Percentiles rank a stretch among this genome's conserved stretches.
phyloP scores from a whole-genome alignment of 1,140 invertebrate species.

The Drosophila sechellia region DNA sequence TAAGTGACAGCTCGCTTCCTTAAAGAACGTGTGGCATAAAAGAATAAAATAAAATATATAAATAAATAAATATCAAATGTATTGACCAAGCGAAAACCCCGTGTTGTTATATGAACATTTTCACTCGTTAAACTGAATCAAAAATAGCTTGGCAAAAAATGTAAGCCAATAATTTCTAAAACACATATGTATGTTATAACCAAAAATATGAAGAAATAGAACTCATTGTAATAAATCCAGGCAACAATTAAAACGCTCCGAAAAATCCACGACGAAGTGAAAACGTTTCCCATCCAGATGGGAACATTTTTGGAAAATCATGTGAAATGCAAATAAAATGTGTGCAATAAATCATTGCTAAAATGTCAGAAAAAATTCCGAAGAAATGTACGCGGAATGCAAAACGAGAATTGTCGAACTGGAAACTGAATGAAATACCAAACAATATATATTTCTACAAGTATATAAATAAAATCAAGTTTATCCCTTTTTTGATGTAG shows the following conservation, averaged over 20 bases:
- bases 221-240: constrained; percentile 5
- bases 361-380: constrained; percentile 35
- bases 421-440: constrained; percentile 28
- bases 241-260: constrained; percentile 21
- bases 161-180: background rate
- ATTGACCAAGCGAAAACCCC: background rate
- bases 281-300: constrained; percentile 30
- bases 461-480: constrained; percentile 29
- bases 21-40: background rate
- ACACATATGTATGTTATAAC: background rate
- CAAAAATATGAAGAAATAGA: background rate
- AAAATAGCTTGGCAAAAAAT: constrained; percentile 7
- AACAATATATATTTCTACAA: constrained; percentile 17
- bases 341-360: constrained; percentile 54
- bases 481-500: constrained; percentile 36
- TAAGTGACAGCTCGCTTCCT: constrained; percentile 46
- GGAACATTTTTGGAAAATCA: constrained; percentile 30
- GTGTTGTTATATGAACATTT: background rate
- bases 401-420: constrained; percentile 20
- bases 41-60: constrained; percentile 6
- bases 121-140: constrained; percentile 14
- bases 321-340: constrained; percentile 40
- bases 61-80: background rate
- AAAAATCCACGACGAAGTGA: constrained; percentile 15
- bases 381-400: constrained; percentile 22